Percentiles rank a stretch among this genome's conserved stretches.
Conservation (phyloP, 92 coral and sea anemone species). For the Pocillopora grandis region DNA sequence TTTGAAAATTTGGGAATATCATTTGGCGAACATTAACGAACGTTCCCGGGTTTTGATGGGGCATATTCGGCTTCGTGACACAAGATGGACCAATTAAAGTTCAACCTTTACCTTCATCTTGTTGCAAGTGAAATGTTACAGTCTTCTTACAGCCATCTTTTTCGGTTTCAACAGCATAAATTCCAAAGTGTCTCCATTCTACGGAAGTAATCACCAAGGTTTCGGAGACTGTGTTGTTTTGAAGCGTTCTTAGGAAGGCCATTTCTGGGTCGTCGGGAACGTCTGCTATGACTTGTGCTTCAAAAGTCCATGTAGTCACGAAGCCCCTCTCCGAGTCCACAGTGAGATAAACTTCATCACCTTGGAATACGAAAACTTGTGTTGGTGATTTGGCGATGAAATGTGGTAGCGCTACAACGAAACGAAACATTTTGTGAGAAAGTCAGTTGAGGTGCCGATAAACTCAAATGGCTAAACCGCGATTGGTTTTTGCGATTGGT, state of each 20-base stretch:
- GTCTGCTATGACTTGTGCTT: slow-evolving; percentile 83
- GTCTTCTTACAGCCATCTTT: slow-evolving; percentile 63
- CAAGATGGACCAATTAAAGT: neutral
- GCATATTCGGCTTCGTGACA: too few relatives aligned
- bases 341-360: slow-evolving; percentile 64
- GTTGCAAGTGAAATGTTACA: slow-evolving; percentile 53
- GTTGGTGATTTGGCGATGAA: slow-evolving; percentile 67
- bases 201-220: slow-evolving; percentile 66
- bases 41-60: too few relatives aligned
- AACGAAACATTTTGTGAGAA: neutral
- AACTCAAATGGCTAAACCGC: too few relatives aligned
- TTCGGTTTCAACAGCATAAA: slow-evolving; percentile 58
- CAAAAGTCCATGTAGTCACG: slow-evolving; percentile 74
- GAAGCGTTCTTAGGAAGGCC: slow-evolving; percentile 70
- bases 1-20: too few relatives aligned
- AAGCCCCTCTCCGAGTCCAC: slow-evolving; percentile 62
- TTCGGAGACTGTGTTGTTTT: slow-evolving; percentile 54
- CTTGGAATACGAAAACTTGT: slow-evolving; percentile 56
- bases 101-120: slow-evolving; percentile 63
- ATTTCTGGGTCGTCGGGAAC: slow-evolving; percentile 91
- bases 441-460: too few relatives aligned
- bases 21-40: too few relatives aligned
- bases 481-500: too few relatives aligned
- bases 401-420: slow-evolving; percentile 66
- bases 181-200: slow-evolving; percentile 76